Percentiles rank a stretch among this genome's conserved stretches.
These are phyloP conservation scores for Macrocentrus cingulum DNA, from an alignment of 1,140 invertebrate species.

Conservation along the genomic window DNA sequence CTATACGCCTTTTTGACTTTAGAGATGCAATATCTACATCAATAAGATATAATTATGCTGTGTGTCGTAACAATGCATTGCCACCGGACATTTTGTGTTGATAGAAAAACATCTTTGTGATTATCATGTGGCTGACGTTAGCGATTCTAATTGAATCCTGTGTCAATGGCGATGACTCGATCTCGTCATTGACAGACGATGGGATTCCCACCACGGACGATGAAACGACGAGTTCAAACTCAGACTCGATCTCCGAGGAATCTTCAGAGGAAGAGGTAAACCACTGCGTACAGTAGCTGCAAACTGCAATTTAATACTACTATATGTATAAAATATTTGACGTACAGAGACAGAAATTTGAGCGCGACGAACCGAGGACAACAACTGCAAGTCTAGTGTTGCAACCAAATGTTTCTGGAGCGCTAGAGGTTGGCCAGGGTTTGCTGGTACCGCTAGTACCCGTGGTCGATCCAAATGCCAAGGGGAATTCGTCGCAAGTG, in stretches of 20 bases:
- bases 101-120: not conserved
- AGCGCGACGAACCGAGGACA: not conserved
- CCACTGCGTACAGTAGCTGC: too few relatives aligned
- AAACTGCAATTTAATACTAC: not conserved
- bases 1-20: too few relatives aligned
- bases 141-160: not conserved
- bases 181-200: not conserved
- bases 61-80: not conserved
- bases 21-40: not conserved
- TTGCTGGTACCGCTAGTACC: slow-evolving; percentile 26
- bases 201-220: slow-evolving; percentile 2
- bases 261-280: slow-evolving; percentile 3
- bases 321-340: not conserved
- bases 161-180: slow-evolving; percentile 3
- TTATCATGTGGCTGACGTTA: not conserved
- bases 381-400: slow-evolving; percentile 14
- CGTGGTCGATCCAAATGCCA: slow-evolving; percentile 10
- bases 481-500: not conserved
- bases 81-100: not conserved
- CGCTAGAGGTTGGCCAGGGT: slow-evolving; percentile 19
- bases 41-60: not conserved
- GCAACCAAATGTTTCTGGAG: slow-evolving; percentile 14
- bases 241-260: not conserved
- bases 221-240: slow-evolving; percentile 1
- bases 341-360: not conserved